A percentile compares a stretch with the other conserved stretches of the same genome.
These are phyloP conservation scores for Kryptolebias ocellatus DNA, from an alignment of 2,797 vertebrate genomes.

Conservation along the genomic window DNA sequence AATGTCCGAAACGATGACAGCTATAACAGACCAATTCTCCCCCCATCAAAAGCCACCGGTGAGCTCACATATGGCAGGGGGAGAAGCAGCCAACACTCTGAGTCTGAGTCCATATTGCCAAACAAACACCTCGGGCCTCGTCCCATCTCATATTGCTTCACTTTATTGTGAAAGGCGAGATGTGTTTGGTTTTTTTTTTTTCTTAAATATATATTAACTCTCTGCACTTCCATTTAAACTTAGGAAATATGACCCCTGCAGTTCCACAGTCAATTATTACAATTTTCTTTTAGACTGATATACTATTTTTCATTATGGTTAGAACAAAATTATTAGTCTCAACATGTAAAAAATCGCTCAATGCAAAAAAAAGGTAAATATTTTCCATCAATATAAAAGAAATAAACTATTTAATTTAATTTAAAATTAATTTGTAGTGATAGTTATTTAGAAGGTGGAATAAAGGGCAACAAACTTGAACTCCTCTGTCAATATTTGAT, in stretches of 20 bases:
- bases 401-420: not conserved
- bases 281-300: not conserved
- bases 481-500: conserved; percentile 41
- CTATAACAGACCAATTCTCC: conserved; percentile 78
- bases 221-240: conserved; percentile 41
- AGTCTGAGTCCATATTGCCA: conserved; percentile 78
- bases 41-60: conserved; percentile 77
- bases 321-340: not conserved
- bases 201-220: conserved; percentile 48
- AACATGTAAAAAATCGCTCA: no score
- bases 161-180: conserved; percentile 64
- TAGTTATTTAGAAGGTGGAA: conserved; percentile 9
- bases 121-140: conserved; percentile 80
- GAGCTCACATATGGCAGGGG: conserved; percentile 80
- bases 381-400: not conserved
- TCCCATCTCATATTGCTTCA: conserved; percentile 78
- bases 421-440: not conserved
- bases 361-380: not conserved
- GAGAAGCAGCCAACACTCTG: conserved; percentile 75
- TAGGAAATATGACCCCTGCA: not conserved
- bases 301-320: not conserved
- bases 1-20: conserved; percentile 74
- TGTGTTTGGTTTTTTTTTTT: conserved; percentile 26
- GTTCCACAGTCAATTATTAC: not conserved
- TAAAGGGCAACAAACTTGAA: conserved; percentile 7